Evolutionary conservation across 2,113 vertebrate genomes (phyloP), one percentile per base, ranked within the genome.

Genomic region (Columbina picui): DNA sequence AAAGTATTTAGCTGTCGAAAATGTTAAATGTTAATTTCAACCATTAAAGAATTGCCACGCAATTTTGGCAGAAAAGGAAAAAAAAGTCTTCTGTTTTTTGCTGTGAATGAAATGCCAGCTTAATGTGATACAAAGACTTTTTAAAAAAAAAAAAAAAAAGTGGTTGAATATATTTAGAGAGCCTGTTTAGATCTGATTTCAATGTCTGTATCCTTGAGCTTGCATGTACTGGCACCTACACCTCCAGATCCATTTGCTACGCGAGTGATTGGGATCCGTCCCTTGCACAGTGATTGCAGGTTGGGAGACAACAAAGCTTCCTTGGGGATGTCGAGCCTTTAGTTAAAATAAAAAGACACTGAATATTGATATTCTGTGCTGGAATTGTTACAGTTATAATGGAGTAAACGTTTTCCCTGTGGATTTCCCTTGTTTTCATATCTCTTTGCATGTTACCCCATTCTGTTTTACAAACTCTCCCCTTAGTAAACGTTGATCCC

Each of bases 241-340:
- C 36, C 15, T 91, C 25, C 45, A 39, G 67, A 32, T 18, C 45
- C 25, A 10, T 39, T 55, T 50, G 34, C 25, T 12, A 4, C 1
- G 0, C 8, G 4, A n/a, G 32, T 12, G 27, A 23, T 65, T 80
- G 3, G 0, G 38, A 41, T 67, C 63, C n/a, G 4, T 43, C 65
- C 30, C 85, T 67, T 29, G 15, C 47, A 8, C 39, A 39, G 39
- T 12, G 39, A 39, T 39, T 39, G 39, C 39, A 39, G 39, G 10
- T 39, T 36, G 38, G 27, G 29, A 89, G 52, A 57, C 43, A 47
- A 7, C 26, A 87, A 30, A 71, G 11, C 41, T 76, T 78, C 36
- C 41, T 63, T 39, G 23, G 32, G 34, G 65, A 34, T 23, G 23
- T 30, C 27, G 38, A 50, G 21, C 25, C 7, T 82, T 64, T 50